Conservation (phyloP, 2,888 invertebrate species). For the Macrosiphum euphorbiae region DNA sequence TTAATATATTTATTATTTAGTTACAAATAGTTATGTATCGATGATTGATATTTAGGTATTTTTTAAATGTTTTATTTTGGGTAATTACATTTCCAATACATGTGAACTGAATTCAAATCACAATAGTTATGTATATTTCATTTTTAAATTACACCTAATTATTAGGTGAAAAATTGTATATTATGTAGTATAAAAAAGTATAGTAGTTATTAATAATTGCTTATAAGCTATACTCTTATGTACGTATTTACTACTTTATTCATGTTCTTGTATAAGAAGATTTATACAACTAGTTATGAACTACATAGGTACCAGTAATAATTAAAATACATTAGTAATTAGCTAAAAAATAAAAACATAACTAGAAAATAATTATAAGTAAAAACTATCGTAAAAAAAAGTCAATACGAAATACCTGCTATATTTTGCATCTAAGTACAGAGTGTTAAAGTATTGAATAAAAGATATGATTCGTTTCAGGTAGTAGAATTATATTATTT, state of each 20-base stretch:
- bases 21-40: background rate
- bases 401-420: background rate
- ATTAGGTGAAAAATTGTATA: background rate
- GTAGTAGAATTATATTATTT: background rate
- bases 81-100: background rate
- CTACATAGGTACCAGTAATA: background rate
- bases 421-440: slow-evolving; percentile 11
- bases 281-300: background rate
- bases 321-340: background rate
- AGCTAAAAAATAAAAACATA: background rate
- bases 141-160: background rate
- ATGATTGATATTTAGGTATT: background rate
- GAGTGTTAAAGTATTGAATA: slow-evolving; percentile 1
- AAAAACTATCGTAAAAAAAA: background rate
- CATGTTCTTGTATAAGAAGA: background rate
- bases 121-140: background rate
- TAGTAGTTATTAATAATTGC: background rate
- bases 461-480: background rate
- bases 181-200: background rate
- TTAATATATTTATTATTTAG: no score
- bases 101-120: background rate
- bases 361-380: background rate
- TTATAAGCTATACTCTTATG: background rate
- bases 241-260: background rate
- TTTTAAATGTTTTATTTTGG: background rate